Base-by-base conservation (phyloP, 2,888 invertebrate genomes). In the Phyto melanocephala region DNA sequence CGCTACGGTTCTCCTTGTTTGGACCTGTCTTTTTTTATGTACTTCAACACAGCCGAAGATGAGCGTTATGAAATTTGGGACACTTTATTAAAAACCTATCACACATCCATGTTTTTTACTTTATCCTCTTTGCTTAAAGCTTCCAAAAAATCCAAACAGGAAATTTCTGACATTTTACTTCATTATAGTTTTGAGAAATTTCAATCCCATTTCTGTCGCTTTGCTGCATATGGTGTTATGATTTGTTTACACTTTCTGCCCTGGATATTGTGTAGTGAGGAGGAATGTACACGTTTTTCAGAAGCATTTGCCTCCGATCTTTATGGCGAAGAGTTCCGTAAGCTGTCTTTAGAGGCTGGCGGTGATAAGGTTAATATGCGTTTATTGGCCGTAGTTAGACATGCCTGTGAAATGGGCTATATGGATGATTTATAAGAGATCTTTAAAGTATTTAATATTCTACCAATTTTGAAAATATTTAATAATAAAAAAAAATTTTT, bases 1-100 rank as follows among this genome's bases (percentile, higher is more conserved):
- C 89, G 91, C 15, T 90, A 86, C 78, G 88, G 90, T 47, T 87
- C 88, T 33, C 88, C 87, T 2, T 87, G 87, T n/a, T 84, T 91
- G 33, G 91, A 91, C 77, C 82, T 91, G 22, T 87, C 89, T 45
- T 91, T 90, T 83, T 88, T 87, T 22, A 86, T 91, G 87, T 91
- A 88, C 79, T 89, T 91, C 85, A 91, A 91, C 75, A 87, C 89
- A 37, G 84, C 88, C 0, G 81, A 82, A 4, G 81, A 84, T 1
- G 80, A 86, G 6, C 88, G 89, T 1, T 82, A 81, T 0, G 84
- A 82, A 2, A 76, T 87, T 24, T 91, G 89, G 86, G 84, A 86
- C 37, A 82, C 86, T 4, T 67, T 90, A 20, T 50, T 91, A 20
- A 81, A 85, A 8, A 80, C 82, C 11, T 91, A 91, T 70, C 89